Evolutionary conservation across 2,113 vertebrate species (phyloP), one percentile per base, ranked within the genome.

Genomic region (Perca fluviatilis): DNA sequence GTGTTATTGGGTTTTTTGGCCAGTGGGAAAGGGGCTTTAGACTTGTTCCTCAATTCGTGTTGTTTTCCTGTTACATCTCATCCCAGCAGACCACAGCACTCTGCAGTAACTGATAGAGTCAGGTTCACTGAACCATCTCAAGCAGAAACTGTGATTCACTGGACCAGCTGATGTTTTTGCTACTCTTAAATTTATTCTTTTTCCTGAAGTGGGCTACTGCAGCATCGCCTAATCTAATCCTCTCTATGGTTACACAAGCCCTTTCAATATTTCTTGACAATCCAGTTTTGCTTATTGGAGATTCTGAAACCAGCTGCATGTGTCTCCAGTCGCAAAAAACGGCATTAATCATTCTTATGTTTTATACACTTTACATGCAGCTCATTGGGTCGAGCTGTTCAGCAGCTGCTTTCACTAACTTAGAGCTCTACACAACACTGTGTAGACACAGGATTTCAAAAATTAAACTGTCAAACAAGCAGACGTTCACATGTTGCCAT

Each of bases 81-180:
- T 84, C n/a, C 47, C 67, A 25, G n/a, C 63, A 60, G 64, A 36
- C 40, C 30, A 25, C 58, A 63, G 61, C 27, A 23, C 49, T 80
- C 56, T 36, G 68, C 74, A 43, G 27, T 33, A 47, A 72, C 49
- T 61, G 49, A 47, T 49, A 13, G 56, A 77, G 86, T 74, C 70
- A 43, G 68, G 23, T 53, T 80, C 83, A 85, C 73, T 86, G 78
- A 82, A 78, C 50, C 76, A 4, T 82, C 75, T 54, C 60, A 56
- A 3, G 75, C 51, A 60, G 78, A 72, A 53, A 57, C 71, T 63
- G 56, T 61, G 74, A 88, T 62, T 83, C 81, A 85, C 56, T 60
- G 69, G 51, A 86, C 77, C 86, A 73, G 67, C 76, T 63, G 68
- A 74, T 65, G 77, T 47, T 89, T 43, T 87, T 76, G 65, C 56